Conservation (phyloP, 2,888 invertebrate genomes). For the Frankliniella intonsa region DNA sequence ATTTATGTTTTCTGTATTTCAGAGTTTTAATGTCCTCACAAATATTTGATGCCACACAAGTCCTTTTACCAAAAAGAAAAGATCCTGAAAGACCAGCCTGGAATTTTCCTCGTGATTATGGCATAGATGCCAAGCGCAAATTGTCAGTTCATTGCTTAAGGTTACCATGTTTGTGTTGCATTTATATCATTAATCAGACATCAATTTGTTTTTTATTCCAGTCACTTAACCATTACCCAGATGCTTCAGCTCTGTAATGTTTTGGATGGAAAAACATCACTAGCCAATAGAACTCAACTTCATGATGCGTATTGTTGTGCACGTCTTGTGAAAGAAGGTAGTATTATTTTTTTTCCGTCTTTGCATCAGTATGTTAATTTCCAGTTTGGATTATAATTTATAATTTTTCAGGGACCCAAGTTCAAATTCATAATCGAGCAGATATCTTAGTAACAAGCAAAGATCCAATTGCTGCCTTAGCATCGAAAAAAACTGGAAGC, state of each 20-base stretch:
- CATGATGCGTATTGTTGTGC: slow-evolving; percentile 56
- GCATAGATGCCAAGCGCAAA: slow-evolving; percentile 65
- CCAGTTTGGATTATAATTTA: slow-evolving; percentile 25
- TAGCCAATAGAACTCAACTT: slow-evolving; percentile 54
- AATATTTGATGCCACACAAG: slow-evolving; percentile 73
- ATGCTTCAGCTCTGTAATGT: slow-evolving; percentile 64
- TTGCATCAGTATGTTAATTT: slow-evolving; percentile 26
- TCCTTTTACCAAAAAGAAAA: slow-evolving; percentile 67
- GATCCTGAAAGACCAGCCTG: slow-evolving; percentile 66
- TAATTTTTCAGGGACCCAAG: slow-evolving; percentile 47
- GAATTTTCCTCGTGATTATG: slow-evolving; percentile 66
- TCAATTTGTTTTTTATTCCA: background rate
- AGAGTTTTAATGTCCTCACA: slow-evolving; percentile 51
- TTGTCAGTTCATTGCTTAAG: slow-evolving; percentile 53
- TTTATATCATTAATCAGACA: background rate
- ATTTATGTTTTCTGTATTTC: slow-evolving; percentile 25
- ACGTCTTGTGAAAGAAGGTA: background rate
- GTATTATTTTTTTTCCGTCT: slow-evolving; percentile 15
- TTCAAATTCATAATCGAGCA: slow-evolving; percentile 61
- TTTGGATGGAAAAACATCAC: slow-evolving; percentile 53
- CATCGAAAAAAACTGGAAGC: slow-evolving; percentile 46
- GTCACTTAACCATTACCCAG: slow-evolving; percentile 48
- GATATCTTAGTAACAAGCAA: slow-evolving; percentile 63
- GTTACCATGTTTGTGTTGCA: background rate
- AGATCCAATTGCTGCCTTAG: slow-evolving; percentile 56